Percentiles rank a stretch among this genome's conserved stretches.
Evolutionary conservation across 1,140 invertebrate species (phyloP).

Genomic region (Drosophila suzukii): DNA sequence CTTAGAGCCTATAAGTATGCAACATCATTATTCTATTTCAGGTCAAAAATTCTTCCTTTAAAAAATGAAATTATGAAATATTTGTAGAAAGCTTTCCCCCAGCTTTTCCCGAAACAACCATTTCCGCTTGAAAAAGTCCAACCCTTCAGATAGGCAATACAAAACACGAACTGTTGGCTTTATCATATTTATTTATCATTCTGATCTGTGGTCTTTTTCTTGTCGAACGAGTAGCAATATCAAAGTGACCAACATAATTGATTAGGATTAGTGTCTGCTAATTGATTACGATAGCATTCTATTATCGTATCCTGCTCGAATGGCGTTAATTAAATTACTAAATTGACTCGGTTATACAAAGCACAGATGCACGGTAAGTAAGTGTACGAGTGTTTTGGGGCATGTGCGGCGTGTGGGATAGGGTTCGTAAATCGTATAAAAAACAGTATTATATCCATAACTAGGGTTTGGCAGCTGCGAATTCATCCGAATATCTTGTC

Average conservation of each 20-base stretch:
- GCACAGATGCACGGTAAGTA: constrained; percentile 65
- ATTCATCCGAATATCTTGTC: constrained; percentile 97
- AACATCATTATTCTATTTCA: not conserved
- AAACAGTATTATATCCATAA: constrained; percentile 65
- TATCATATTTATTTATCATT: constrained; percentile 58
- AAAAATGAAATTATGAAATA: too few relatives aligned
- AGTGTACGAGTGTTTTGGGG: constrained; percentile 29
- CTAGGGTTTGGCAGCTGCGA: constrained; percentile 54
- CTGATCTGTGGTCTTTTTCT: constrained; percentile 54
- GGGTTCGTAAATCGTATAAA: constrained; percentile 69
- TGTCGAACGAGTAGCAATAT: constrained; percentile 67
- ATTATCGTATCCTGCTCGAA: constrained; percentile 43
- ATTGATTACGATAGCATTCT: constrained; percentile 50
- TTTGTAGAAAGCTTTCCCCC: not conserved
- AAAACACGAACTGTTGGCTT: not conserved
- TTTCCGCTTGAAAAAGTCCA: not conserved
- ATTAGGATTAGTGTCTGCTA: constrained; percentile 72
- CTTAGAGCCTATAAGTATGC: not conserved
- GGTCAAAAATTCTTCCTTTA: too few relatives aligned
- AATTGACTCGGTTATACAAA: constrained; percentile 82
- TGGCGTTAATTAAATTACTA: constrained; percentile 75
- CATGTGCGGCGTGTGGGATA: constrained; percentile 24
- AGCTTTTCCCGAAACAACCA: not conserved
- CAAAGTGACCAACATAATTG: constrained; percentile 61
- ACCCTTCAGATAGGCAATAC: not conserved